Evolutionary conservation across 2,113 vertebrate genomes (phyloP), one percentile per base, ranked within the genome.

Genomic region (Hyperopisus bebe): DNA sequence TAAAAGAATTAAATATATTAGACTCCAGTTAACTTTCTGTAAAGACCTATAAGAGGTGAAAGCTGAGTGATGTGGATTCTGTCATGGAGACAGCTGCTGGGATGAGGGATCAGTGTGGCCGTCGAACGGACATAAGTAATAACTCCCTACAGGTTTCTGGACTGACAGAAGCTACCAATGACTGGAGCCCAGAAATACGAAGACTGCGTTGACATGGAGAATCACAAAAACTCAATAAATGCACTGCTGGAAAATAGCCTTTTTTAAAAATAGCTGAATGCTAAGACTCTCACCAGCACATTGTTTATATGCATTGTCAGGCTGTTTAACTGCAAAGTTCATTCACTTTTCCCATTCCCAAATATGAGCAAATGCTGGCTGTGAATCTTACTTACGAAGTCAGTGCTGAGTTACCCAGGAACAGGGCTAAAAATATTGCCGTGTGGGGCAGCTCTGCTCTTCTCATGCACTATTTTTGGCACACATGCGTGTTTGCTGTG

Each of bases 381-480:
- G n/a, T 55, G 50, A 35, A 27, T 27, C 48, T 53, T 51, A 35
- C 80, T 83, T 46, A 80, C 35, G 35, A 39, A 80, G 74, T 80
- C 42, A 80, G 74, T 42, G 35, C 82, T 46, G 82, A 87, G 48
- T 53, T 53, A 55, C 27, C 85, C 50, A 35, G 85, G 27, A 35
- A 53, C 48, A 51, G 48, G 2, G 5, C 24, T 87, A 53, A 87
- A 51, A 53, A 53, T 87, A 87, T 84, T 46, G 6, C 19, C 6
- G 50, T 2, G 85, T 21, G 27, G 13, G 31, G 48, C 46, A 86
- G n/a, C 62, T 11, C 62, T 31, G 62, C 47, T 55, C 50, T 53
- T 35, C n/a, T 53, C 19, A n/a, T 87, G 85, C 85, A 35, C 50
- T 87, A 87, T 87, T 87, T 87, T 53, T 87, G 85, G 85, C 85